Conservation (phyloP, 2,113 vertebrate species). For the Hypomesus transpacificus region DNA sequence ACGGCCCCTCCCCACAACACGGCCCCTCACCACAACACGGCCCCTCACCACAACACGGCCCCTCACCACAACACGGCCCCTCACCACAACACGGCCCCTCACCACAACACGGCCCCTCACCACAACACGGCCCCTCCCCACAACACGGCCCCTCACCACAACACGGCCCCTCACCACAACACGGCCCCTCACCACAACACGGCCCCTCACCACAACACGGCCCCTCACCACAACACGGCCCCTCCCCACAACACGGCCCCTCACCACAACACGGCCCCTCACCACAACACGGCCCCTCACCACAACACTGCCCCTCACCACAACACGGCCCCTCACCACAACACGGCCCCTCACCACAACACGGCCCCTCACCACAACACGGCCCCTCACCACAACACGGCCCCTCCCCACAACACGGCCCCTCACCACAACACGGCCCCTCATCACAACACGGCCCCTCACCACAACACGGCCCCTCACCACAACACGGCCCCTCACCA, state of each 20-base stretch:
- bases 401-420: too few species aligned
- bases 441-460: conserved; percentile 50
- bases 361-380: conserved; percentile 51
- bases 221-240: conserved; percentile 50
- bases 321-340: conserved; percentile 50
- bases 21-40: conserved; percentile 52
- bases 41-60: conserved; percentile 50
- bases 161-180: conserved; percentile 51
- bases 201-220: conserved; percentile 51
- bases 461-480: conserved; percentile 51
- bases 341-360: conserved; percentile 51
- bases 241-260: too few species aligned
- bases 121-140: conserved; percentile 50
- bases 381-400: conserved; percentile 51
- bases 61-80: conserved; percentile 51
- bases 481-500: conserved; percentile 52
- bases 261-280: conserved; percentile 50
- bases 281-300: conserved; percentile 51
- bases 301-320: too few species aligned
- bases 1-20: too few species aligned
- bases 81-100: conserved; percentile 50
- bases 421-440: conserved; percentile 51
- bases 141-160: conserved; percentile 52
- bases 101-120: conserved; percentile 51
- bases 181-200: conserved; percentile 51